These are phyloP conservation scores for Bombus superbus DNA, from an alignment of 1,140 invertebrate species.

Conservation along the genomic window DNA sequence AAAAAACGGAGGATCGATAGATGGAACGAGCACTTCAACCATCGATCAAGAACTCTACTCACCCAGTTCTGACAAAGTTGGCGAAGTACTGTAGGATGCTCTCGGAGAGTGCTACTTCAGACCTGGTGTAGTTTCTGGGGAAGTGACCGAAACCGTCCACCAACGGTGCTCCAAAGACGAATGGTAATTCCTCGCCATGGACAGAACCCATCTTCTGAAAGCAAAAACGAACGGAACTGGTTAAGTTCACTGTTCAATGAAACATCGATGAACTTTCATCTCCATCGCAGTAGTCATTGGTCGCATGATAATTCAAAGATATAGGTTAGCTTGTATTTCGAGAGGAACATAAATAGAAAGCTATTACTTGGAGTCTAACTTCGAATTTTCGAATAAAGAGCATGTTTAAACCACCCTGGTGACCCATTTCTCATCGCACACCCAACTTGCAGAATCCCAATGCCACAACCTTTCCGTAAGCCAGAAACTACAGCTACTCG, in stretches of 20 bases:
- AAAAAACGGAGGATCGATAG: neutral
- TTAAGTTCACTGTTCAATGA: neutral
- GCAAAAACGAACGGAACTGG: conserved; percentile 54
- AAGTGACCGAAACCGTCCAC: conserved; percentile 91
- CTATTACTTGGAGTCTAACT: neutral
- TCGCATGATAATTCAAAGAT: neutral
- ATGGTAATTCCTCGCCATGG: conserved; percentile 95
- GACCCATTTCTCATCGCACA: neutral
- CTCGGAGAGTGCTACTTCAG: conserved; percentile 92
- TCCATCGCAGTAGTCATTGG: neutral
- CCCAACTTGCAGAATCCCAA: neutral
- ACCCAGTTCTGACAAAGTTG: conserved; percentile 97
- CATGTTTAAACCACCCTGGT: neutral
- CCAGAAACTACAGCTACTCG: neutral
- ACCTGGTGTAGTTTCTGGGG: conserved; percentile 90
- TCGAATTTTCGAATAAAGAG: neutral
- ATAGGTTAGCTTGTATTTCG: neutral
- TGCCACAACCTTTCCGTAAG: neutral
- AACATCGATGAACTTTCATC: neutral
- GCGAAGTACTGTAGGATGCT: conserved; percentile 93
- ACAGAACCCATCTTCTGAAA: conserved; percentile 92
- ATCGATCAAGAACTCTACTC: conserved; percentile 78
- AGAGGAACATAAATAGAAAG: neutral
- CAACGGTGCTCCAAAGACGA: conserved; percentile 92
- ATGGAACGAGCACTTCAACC: neutral